Base-by-base conservation (phyloP, 37 sponge, comb jelly and placozoan genomes). In the Lycopodina hypogea region DNA sequence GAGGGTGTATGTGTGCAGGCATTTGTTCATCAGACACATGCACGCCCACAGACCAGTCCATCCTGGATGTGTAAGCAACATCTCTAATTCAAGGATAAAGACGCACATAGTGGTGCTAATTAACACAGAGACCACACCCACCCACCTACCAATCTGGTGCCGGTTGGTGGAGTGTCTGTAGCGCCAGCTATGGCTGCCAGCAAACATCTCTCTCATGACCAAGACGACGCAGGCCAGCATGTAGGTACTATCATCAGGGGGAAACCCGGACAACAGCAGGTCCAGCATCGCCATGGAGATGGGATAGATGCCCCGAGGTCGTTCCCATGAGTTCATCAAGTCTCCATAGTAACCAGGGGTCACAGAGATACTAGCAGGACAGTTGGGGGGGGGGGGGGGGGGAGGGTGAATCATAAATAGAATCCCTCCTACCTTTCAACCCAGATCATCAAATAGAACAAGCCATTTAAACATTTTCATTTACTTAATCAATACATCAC, bases 231-330 rank as follows among this genome's bases (percentile, higher is more conserved):
- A 80, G 38, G 90, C 83, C 61, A 88, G 82, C 78, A 81, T 36
- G 29, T 83, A 83, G 14, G 6, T 24, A 40, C 50, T 51, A 65
- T 51, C 36, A 38, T 36, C 56, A 63, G 56, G 64, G 17, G 38
- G 61, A 4, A 24, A 36, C 29, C 19, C 22, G 15, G 48, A 33
- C 69, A 71, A 69, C 51, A 93, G 63, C 26, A 89, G 78, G 57
- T 85, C 86, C 51, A 93, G 45, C 68, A 89, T 86, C 63, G 87
- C 93, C 81, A 86, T 85, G 80, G 93, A 82, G 45, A 93, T 80
- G 56, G 76, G 63, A 51, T 89, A 93, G 36, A 37, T 22, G 0
- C 93, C 93, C 42, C 72, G 37, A 50, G 90, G 83, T 6, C 90
- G 73, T 48, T 93, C 93, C 75, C 86, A 80, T 3, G 77, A 48